Percentiles rank a stretch among this genome's conserved stretches.
These are phyloP conservation scores for Xestoiulus laeticollis DNA, from an alignment of 2,888 invertebrate species.

Conservation along the genomic window DNA sequence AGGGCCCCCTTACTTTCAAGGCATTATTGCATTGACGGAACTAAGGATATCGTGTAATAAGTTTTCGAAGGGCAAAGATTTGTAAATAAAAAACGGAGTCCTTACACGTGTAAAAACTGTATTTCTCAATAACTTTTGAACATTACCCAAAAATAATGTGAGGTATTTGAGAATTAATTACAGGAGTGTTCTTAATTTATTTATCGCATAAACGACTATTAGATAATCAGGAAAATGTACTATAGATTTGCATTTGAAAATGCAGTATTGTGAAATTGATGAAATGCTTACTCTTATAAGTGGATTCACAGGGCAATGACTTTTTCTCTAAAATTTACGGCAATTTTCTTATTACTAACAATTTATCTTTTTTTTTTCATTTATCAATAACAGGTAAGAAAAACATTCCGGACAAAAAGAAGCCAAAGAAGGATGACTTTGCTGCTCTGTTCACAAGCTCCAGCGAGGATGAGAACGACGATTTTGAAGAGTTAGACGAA, in stretches of 20 bases:
- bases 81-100: too few species aligned
- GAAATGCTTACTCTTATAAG: neutral
- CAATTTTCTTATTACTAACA: neutral
- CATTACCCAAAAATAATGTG: neutral
- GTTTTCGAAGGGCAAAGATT: too few species aligned
- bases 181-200: neutral
- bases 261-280: neutral
- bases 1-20: too few species aligned
- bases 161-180: neutral
- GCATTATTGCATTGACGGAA: too few species aligned
- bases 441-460: neutral
- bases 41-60: too few species aligned
- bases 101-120: too few species aligned
- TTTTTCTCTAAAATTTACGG: neutral
- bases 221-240: too few species aligned
- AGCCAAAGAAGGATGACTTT: neutral
- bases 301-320: neutral
- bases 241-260: too few species aligned
- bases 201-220: neutral
- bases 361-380: neutral
- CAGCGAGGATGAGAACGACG: neutral
- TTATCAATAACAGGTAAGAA: neutral
- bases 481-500: neutral
- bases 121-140: neutral
- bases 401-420: slow-evolving; percentile 7